These are phyloP conservation scores for Loxodonta africana DNA, from an alignment of 2,113 vertebrate genomes.

Conservation along the genomic window DNA sequence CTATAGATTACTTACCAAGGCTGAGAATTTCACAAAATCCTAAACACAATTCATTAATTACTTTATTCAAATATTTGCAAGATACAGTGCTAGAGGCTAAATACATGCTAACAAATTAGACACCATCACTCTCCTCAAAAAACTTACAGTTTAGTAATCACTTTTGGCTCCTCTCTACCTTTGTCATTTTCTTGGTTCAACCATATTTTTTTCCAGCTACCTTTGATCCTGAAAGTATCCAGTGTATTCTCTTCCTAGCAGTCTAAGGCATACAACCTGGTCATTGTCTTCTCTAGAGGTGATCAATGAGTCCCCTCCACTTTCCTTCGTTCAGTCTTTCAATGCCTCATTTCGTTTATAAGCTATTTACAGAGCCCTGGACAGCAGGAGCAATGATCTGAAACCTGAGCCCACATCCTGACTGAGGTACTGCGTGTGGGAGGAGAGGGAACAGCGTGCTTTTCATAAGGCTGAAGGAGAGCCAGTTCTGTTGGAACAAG, in stretches of 20 bases:
- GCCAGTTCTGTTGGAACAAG: background rate
- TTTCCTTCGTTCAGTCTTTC: background rate
- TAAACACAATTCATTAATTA: conserved; percentile 1
- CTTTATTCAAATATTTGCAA: background rate
- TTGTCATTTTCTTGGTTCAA: background rate
- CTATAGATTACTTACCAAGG: background rate
- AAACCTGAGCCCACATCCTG: background rate
- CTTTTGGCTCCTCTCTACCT: background rate
- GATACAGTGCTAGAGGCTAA: background rate
- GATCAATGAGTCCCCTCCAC: background rate
- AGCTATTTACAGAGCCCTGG: background rate
- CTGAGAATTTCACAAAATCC: background rate
- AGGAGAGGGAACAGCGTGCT: background rate
- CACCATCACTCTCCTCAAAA: background rate
- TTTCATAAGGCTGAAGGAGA: conserved; percentile 9
- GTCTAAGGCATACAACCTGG: background rate
- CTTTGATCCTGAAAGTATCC: background rate
- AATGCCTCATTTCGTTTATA: background rate
- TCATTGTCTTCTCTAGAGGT: background rate
- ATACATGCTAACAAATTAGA: background rate
- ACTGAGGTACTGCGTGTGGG: background rate
- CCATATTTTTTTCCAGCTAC: background rate
- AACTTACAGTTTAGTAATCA: conserved; percentile 10
- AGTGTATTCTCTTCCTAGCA: background rate
- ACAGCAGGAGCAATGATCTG: background rate